Evolutionary conservation across 23 tunicate species (phyloP), one percentile per base, ranked within the genome.

Genomic region (Aplidium turbinatum): DNA sequence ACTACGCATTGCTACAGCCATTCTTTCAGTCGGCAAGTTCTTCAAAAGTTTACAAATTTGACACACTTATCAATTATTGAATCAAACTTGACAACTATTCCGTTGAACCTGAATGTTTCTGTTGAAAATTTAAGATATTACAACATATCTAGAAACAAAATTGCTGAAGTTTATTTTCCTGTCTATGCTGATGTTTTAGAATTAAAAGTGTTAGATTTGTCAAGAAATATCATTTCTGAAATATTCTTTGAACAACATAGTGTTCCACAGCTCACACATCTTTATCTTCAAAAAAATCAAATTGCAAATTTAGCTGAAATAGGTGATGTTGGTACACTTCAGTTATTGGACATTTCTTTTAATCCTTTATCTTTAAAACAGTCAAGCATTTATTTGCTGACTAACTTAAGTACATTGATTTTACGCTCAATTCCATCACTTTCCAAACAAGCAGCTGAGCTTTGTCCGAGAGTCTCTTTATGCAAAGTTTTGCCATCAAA

Each of bases 401-500:
- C 4, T 11, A 24, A 47, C 29, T 24, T 70, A 24, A 26, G 29
- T 7, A 26, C 33, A 13, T 13, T 70, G 3, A 5, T 47, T 25
- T 47, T 70, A 28, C 76, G 26, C 2, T 47, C 58, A 5, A 58
- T 70, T 3, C 35, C 11, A 7, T 3, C 58, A n/a, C n/a, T n/a
- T 46, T 58, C 47, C 7, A 7, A 16, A 26, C 35, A 70, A 27
- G 42, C 38, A 13, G 31, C 47, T 22, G 3, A 6, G 20, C 22
- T 19, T 35, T 70, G 76, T 28, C 3, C 28, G 6, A 3, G 22
- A 4, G 16, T 24, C 3, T 5, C 58, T 19, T 4, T n/a, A 47
- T 78, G 73, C 36, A 13, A 31, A 16, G 1, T 81, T 5, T 63
- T 81, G 31, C 87, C 87, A 23, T 39, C 39, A n/a, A 72, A 48